Conservation (phyloP, 2,797 vertebrate genomes). For the Rhinella marina region DNA sequence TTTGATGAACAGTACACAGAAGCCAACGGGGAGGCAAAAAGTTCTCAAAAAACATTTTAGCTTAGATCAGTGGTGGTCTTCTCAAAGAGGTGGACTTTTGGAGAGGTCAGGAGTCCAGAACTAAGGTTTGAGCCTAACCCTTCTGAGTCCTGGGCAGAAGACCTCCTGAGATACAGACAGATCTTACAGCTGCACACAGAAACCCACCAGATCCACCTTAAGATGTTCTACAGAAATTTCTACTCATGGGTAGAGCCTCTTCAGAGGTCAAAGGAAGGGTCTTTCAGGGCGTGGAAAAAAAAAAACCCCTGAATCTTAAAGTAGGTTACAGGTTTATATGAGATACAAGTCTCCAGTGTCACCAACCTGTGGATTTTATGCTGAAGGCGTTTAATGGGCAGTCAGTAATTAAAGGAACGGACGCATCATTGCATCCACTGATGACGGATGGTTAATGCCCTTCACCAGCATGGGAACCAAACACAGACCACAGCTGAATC, state of each 20-base stretch:
- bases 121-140: too few species aligned
- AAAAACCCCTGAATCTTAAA: too few species aligned
- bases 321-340: neutral
- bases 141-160: too few species aligned
- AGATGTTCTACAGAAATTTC: neutral
- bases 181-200: neutral
- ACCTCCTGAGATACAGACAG: too few species aligned
- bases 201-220: neutral
- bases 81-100: too few species aligned
- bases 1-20: too few species aligned
- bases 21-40: too few species aligned
- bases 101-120: too few species aligned
- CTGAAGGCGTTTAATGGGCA: neutral
- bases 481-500: neutral
- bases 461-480: neutral
- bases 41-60: too few species aligned
- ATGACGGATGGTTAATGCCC: conserved; percentile 17
- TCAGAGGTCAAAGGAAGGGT: neutral
- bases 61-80: too few species aligned
- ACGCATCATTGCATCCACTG: neutral
- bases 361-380: neutral
- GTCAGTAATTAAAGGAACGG: neutral
- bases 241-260: neutral
- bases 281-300: neutral
- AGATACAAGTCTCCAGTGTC: neutral